phyloP scores from a whole-genome alignment of 2,888 invertebrate genomes.

The Melanostoma mellinum region DNA sequence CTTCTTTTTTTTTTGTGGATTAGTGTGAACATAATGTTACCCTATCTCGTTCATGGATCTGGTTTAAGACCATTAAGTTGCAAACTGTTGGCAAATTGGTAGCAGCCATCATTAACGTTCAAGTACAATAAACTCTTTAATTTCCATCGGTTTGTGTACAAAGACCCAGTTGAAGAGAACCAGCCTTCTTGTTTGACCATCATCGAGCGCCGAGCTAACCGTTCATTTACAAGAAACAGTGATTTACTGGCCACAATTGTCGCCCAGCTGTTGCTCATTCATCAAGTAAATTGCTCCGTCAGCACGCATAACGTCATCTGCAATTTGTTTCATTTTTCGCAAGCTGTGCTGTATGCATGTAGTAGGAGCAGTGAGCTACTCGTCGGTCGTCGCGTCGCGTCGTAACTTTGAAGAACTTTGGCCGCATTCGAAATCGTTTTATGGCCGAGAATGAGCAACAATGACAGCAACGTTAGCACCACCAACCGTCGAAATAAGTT shows the following conservation, averaged over 20 bases:
- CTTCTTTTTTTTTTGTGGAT: neutral
- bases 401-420: conserved; percentile 62
- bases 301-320: conserved; percentile 68
- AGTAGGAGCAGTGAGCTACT: conserved; percentile 42
- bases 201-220: neutral
- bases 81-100: conserved; percentile 55
- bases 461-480: conserved; percentile 18
- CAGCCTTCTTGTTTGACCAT: conserved; percentile 40
- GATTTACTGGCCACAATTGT: conserved; percentile 56
- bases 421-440: conserved; percentile 60
- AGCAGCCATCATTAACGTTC: conserved; percentile 26
- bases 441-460: conserved; percentile 61
- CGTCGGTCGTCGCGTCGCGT: too few species aligned
- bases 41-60: conserved; percentile 54
- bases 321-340: conserved; percentile 43
- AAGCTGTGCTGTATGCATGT: neutral
- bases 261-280: conserved; percentile 64
- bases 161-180: neutral
- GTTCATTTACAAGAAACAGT: conserved; percentile 53
- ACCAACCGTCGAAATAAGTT: conserved; percentile 18
- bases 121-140: conserved; percentile 30
- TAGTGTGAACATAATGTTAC: conserved; percentile 32
- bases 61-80: conserved; percentile 37
- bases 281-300: conserved; percentile 67
- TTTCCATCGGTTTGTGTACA: conserved; percentile 15